Percentiles rank a stretch among this genome's conserved stretches.
Evolutionary conservation across 2,888 invertebrate species (phyloP).

Genomic region (Orchesella flavescens): DNA sequence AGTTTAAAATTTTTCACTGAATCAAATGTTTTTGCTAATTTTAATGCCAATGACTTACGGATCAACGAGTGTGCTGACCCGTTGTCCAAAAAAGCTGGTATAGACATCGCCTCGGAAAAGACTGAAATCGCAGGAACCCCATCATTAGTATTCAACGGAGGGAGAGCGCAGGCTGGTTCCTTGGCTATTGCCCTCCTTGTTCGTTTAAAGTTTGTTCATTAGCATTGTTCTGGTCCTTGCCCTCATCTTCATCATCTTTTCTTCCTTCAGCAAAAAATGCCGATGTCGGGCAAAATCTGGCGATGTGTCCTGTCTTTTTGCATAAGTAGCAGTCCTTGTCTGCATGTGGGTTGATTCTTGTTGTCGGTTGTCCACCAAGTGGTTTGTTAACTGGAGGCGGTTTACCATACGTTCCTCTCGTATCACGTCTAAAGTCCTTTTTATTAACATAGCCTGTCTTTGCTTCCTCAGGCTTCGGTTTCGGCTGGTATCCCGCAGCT

Average conservation of each 20-base stretch:
- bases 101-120: constrained; percentile 12
- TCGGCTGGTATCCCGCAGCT: background rate
- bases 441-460: background rate
- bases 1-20: background rate
- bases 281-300: background rate
- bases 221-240: background rate
- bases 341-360: background rate
- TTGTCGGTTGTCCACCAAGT: too few relatives aligned
- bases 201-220: constrained; percentile 24
- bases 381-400: too few relatives aligned
- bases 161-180: constrained; percentile 21
- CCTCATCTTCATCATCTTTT: background rate
- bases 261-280: background rate
- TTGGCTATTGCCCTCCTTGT: constrained; percentile 1
- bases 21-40: constrained; percentile 9
- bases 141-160: background rate
- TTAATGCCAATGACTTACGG: constrained; percentile 9
- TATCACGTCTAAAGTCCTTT: background rate
- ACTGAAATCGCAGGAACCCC: constrained; percentile 6
- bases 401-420: too few relatives aligned
- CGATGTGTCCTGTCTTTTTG: constrained; percentile 10
- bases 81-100: constrained; percentile 28
- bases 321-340: constrained; percentile 5
- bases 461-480: background rate
- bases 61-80: background rate